These are phyloP conservation scores for Oncorhynchus clarkii DNA, from an alignment of 2,113 vertebrate species.

Conservation along the genomic window DNA sequence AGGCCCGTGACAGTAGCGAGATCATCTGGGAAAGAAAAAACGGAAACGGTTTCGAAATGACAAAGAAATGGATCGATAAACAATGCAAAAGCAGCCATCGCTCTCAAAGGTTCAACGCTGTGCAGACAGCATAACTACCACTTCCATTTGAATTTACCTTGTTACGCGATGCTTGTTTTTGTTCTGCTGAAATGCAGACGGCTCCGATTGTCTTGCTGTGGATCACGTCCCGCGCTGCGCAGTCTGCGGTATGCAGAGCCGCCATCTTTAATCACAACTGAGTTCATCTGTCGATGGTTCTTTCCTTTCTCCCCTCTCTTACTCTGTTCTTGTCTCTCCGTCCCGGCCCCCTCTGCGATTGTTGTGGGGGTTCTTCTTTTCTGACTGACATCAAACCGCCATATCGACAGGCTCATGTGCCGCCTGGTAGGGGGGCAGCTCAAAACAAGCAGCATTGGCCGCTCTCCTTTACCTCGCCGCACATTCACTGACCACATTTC, in stretches of 20 bases:
- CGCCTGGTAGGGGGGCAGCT: conserved; percentile 73
- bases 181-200: conserved; percentile 58
- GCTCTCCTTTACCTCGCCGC: conserved; percentile 75
- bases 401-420: conserved; percentile 81
- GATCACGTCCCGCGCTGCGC: conserved; percentile 64
- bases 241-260: conserved; percentile 74
- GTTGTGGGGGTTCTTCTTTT: conserved; percentile 72
- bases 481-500: conserved; percentile 57
- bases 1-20: conserved; percentile 54
- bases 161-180: conserved; percentile 52
- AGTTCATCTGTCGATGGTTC: conserved; percentile 75
- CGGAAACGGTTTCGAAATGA: conserved; percentile 20
- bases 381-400: conserved; percentile 72
- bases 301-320: conserved; percentile 71
- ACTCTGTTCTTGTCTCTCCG: conserved; percentile 68
- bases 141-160: conserved; percentile 56
- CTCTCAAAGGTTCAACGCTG: conserved; percentile 43
- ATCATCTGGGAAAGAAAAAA: conserved; percentile 48
- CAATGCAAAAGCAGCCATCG: conserved; percentile 43
- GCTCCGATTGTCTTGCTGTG: conserved; percentile 65
- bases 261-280: conserved; percentile 81
- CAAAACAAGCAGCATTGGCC: conserved; percentile 77
- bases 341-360: conserved; percentile 65
- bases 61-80: conserved; percentile 42
- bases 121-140: conserved; percentile 59